phyloP scores from a whole-genome alignment of 2,797 vertebrate species.

The Petrocephalus schoutedeni region DNA sequence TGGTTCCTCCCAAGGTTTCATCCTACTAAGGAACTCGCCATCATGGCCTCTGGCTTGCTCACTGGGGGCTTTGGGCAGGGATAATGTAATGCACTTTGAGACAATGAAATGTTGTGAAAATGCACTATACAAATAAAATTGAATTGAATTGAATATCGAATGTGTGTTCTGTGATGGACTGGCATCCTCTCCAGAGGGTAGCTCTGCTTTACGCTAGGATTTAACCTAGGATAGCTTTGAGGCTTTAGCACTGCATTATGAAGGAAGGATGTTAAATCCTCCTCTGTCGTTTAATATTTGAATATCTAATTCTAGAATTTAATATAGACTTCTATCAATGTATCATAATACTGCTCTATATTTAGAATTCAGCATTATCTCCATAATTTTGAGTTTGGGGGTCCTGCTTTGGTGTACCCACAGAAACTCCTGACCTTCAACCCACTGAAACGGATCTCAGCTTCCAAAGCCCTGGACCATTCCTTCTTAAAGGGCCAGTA shows the following conservation, averaged over 20 bases:
- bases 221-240: not conserved
- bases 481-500: conserved; percentile 52
- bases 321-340: not conserved
- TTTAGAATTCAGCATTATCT: not conserved
- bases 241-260: not conserved
- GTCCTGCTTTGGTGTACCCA: conserved; percentile 24
- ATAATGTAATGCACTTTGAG: too few species aligned
- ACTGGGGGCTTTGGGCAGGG: too few species aligned
- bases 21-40: too few species aligned
- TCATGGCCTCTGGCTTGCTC: too few species aligned
- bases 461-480: conserved; percentile 58
- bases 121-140: too few species aligned
- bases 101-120: too few species aligned
- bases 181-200: not conserved
- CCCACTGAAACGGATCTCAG: conserved; percentile 58
- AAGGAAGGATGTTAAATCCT: not conserved
- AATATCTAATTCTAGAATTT: not conserved
- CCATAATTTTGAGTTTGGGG: not conserved
- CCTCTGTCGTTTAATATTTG: not conserved
- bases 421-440: conserved; percentile 64
- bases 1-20: too few species aligned
- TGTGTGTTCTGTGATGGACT: not conserved
- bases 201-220: not conserved
- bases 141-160: too few species aligned
- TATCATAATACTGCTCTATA: not conserved